Evolutionary conservation across 2,888 invertebrate genomes (phyloP).

Genomic region (Latrodectus elegans): DNA sequence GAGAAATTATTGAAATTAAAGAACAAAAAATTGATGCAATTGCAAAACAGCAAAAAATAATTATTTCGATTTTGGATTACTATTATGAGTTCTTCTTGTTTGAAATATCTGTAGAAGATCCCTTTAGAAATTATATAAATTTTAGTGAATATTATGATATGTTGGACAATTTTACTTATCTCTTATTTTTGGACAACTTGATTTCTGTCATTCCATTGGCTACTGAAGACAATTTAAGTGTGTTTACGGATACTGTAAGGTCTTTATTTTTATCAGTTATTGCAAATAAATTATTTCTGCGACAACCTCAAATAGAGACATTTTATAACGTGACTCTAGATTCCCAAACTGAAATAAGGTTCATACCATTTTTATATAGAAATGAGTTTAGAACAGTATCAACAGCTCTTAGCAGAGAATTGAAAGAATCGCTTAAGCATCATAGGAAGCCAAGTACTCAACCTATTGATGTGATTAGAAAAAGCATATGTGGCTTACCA

Average conservation of each 20-base stretch:
- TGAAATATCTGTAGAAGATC: not conserved
- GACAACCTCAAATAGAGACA: not conserved
- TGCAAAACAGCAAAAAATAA: not conserved
- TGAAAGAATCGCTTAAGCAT: no score
- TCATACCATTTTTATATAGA: not conserved
- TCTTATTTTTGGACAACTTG: not conserved
- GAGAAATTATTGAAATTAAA: not conserved
- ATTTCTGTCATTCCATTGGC: not conserved
- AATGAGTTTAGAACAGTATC: no score
- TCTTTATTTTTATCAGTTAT: not conserved
- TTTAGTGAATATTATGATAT: not conserved
- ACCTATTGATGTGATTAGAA: not conserved
- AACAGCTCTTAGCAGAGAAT: no score
- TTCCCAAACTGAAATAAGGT: not conserved
- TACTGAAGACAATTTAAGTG: not conserved
- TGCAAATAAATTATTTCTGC: not conserved
- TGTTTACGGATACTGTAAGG: not conserved
- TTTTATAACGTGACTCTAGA: not conserved
- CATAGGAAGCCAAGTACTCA: not conserved
- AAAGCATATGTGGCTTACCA: not conserved
- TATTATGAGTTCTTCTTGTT: not conserved
- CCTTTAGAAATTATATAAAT: not conserved
- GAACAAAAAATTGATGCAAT: not conserved
- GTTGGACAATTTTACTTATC: not conserved
- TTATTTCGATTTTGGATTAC: not conserved